Evolutionary conservation across 2,797 vertebrate species (phyloP), one percentile per base, ranked within the genome.

Genomic region (Propithecus deckenii): DNA sequence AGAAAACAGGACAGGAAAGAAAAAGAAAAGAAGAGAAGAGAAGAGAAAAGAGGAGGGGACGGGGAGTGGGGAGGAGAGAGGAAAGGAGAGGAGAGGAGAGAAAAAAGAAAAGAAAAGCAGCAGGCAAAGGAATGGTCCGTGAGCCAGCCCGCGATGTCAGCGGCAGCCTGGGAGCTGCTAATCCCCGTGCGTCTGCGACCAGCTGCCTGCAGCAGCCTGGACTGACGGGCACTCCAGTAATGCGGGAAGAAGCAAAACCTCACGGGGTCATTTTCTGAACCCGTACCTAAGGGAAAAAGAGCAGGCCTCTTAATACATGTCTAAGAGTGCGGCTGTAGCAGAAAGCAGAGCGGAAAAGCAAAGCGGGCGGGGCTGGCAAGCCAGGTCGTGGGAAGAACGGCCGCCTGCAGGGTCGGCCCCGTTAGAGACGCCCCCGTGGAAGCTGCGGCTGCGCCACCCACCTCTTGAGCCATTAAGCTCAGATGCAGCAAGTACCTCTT

Each of bases 381-480:
- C 25, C 63, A 63, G 76, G 11, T 15, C 28, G 30, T 48, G n/a
- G 32, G 8, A 61, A 8, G 38, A 38, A 20, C 1, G 15, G 23
- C 38, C 0, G 5, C 13, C 2, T 15, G 0, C 46, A 55, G 46
- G 35, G 38, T 28, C 18, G 25, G 57, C 57, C 94, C 2, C 0
- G n/a, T 7, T 5, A 2, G 25, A 76, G 71, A 89, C 0, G 9
- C n/a, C 35, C 15, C 7, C 2, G 23, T 87, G 55, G 20, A 81
- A 57, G 17, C 43, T 67, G 6, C 0, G 5, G 20, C 38, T 57
- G 38, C 8, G 18, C 55, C 46, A 38, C 38, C 46, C 61, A 75
- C 48, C n/a, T 46, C 67, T 86, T 79, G 86, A 96, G 46, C 61
- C 81, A 86, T 86, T 96, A 90, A 97, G 67, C 88, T 94, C 63